A percentile compares a stretch with the other conserved stretches of the same genome.
phyloP scores from a whole-genome alignment of 1,140 invertebrate species.

The Saxidomus purpurata region DNA sequence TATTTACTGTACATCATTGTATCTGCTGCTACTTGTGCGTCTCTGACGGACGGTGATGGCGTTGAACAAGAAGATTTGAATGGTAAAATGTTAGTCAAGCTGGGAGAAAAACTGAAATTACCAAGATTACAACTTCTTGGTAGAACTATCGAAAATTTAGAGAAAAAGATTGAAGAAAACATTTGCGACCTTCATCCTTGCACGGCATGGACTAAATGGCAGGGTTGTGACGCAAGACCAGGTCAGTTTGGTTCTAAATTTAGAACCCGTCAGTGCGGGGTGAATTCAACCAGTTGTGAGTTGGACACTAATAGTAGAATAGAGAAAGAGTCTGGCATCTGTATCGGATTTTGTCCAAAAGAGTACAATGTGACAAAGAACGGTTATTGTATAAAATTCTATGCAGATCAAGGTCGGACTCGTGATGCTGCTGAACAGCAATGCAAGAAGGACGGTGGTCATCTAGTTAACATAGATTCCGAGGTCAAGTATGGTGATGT shows the following conservation, averaged over 20 bases:
- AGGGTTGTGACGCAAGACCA: background rate
- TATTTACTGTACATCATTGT: too few relatives aligned
- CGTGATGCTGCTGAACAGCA: background rate
- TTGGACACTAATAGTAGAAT: background rate
- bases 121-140: background rate
- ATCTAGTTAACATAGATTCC: background rate
- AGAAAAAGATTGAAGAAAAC: background rate
- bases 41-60: background rate
- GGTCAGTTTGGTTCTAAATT: background rate
- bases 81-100: background rate
- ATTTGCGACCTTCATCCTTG: constrained; percentile 7
- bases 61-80: background rate
- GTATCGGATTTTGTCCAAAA: background rate
- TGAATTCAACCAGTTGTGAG: background rate
- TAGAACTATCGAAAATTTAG: background rate
- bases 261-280: background rate
- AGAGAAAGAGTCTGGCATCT: background rate
- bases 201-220: background rate
- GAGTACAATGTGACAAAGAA: background rate
- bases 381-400: constrained; percentile 1
- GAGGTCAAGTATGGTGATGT: background rate
- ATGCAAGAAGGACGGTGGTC: background rate
- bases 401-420: background rate
- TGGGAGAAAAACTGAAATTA: background rate
- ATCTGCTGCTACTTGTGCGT: background rate